These are phyloP conservation scores for Discoglossus pictus DNA, from an alignment of 2,797 vertebrate genomes.

Conservation along the genomic window DNA sequence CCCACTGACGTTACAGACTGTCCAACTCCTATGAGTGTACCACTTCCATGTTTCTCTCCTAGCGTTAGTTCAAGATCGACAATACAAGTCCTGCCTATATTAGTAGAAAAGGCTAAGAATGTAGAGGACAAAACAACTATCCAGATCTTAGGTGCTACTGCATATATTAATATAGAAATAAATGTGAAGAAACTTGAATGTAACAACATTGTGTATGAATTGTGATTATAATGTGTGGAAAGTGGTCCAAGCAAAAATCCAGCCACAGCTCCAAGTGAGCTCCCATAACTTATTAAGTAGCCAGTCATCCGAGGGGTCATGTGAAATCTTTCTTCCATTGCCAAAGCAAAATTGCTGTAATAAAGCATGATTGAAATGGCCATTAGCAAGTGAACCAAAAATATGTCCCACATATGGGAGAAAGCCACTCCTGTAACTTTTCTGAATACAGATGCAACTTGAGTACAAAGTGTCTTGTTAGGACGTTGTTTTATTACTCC, in stretches of 20 bases:
- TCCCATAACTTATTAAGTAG: slow-evolving; percentile 91
- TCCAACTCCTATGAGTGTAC: slow-evolving; percentile 86
- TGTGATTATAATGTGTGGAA: slow-evolving; percentile 77
- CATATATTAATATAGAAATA: slow-evolving; percentile 77
- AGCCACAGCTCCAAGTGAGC: slow-evolving; percentile 83
- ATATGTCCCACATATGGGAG: slow-evolving; percentile 89
- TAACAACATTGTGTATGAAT: slow-evolving; percentile 75
- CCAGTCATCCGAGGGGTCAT: slow-evolving; percentile 83
- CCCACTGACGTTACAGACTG: slow-evolving; percentile 93
- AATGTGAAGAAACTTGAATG: slow-evolving; percentile 85
- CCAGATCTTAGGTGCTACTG: slow-evolving; percentile 71
- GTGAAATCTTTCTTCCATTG: slow-evolving; percentile 90
- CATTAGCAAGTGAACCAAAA: slow-evolving; percentile 89
- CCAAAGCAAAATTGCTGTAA: slow-evolving; percentile 92
- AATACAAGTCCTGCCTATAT: slow-evolving; percentile 86
- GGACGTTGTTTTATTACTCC: not conserved
- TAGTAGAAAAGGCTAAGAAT: slow-evolving; percentile 88
- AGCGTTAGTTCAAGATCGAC: slow-evolving; percentile 86
- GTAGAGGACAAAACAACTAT: slow-evolving; percentile 82
- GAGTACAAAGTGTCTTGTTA: slow-evolving; percentile 68
- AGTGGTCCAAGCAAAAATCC: slow-evolving; percentile 86
- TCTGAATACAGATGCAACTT: slow-evolving; percentile 71
- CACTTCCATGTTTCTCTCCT: slow-evolving; percentile 80
- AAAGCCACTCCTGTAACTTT: slow-evolving; percentile 76
- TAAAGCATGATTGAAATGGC: slow-evolving; percentile 88